Conservation (phyloP, 2,797 vertebrate species). For the Betta splendens region DNA sequence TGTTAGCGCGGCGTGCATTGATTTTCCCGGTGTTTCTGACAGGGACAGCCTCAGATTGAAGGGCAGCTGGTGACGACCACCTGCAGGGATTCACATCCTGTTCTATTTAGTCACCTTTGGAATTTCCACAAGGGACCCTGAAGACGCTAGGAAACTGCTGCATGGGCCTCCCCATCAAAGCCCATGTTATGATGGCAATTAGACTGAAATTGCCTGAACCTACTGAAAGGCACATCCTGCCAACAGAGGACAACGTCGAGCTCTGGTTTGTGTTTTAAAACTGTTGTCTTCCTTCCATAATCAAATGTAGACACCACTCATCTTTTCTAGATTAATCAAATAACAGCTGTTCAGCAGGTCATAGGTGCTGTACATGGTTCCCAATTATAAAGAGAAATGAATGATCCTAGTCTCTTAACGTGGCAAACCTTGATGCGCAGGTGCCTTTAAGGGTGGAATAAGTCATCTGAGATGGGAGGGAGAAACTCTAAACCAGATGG, state of each 20-base stretch:
- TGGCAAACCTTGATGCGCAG: slow-evolving; percentile 67
- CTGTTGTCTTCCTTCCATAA: slow-evolving; percentile 18
- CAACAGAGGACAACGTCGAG: slow-evolving; percentile 41
- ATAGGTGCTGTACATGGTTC: no score
- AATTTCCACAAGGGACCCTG: slow-evolving; percentile 68
- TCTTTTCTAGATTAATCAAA: slow-evolving; percentile 46
- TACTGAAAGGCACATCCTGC: slow-evolving; percentile 65
- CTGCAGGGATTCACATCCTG: slow-evolving; percentile 57
- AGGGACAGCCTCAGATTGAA: slow-evolving; percentile 61
- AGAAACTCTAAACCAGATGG: slow-evolving; percentile 68
- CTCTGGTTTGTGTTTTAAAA: slow-evolving; percentile 43
- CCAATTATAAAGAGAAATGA: slow-evolving; percentile 59
- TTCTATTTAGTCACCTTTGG: slow-evolving; percentile 69
- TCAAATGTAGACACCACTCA: slow-evolving; percentile 29
- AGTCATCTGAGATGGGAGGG: slow-evolving; percentile 69
- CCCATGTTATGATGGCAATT: slow-evolving; percentile 72
- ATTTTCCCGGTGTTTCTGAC: slow-evolving; percentile 61
- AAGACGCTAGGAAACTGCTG: slow-evolving; percentile 43
- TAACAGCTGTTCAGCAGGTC: no score
- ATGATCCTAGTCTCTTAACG: slow-evolving; percentile 50
- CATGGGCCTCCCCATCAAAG: slow-evolving; percentile 48
- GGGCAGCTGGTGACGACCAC: slow-evolving; percentile 67
- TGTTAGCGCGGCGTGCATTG: slow-evolving; percentile 59
- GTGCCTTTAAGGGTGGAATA: slow-evolving; percentile 73
- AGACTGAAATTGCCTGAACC: slow-evolving; percentile 71